Percentiles rank a stretch among this genome's conserved stretches.
phyloP scores from a whole-genome alignment of 1,140 invertebrate genomes.

The Nephotettix cincticeps region DNA sequence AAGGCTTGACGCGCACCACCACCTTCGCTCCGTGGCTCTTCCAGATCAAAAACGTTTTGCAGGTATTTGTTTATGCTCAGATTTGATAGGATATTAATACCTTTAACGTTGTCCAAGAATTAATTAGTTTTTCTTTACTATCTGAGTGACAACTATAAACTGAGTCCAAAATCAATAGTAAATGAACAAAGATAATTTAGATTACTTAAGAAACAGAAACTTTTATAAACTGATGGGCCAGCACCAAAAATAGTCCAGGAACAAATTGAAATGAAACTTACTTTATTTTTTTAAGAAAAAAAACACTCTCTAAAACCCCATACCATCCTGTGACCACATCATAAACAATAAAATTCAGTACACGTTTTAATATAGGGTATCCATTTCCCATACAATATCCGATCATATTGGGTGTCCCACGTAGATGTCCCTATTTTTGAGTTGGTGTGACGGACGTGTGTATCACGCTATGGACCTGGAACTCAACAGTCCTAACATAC shows the following conservation, averaged over 20 bases:
- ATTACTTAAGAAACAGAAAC: not conserved
- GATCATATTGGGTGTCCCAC: too few species aligned
- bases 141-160: not conserved
- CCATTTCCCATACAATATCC: not conserved
- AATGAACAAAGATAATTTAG: not conserved
- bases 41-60: not conserved
- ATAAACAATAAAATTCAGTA: not conserved
- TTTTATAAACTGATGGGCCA: not conserved
- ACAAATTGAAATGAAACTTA: too few species aligned
- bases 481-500: too few species aligned
- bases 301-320: too few species aligned
- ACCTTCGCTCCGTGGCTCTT: not conserved
- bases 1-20: not conserved
- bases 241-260: too few species aligned
- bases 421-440: too few species aligned
- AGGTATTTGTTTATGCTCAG: not conserved
- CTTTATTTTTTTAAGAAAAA: too few species aligned
- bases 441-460: too few species aligned
- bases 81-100: not conserved
- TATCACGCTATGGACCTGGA: too few species aligned
- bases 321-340: too few species aligned
- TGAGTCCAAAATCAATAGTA: not conserved
- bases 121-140: not conserved
- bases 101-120: not conserved
- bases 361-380: not conserved